Evolutionary conservation across 2,888 invertebrate species (phyloP), one percentile per base, ranked within the genome.

Genomic region (Epinotia nisella): DNA sequence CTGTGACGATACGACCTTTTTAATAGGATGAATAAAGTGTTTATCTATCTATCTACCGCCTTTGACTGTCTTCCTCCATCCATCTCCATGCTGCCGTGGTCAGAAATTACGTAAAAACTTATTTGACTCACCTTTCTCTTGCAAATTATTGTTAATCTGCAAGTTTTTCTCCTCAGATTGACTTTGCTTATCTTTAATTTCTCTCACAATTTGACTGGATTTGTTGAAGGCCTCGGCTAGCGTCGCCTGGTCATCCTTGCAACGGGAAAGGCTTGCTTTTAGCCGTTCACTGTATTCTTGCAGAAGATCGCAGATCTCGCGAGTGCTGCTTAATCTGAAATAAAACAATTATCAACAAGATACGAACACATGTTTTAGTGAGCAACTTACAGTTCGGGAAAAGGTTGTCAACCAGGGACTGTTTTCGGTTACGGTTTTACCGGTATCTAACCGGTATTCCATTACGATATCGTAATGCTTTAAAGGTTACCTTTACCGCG

Each of bases 241-340:
- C 66, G 84, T 82, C 4, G 76, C 81, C 77, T 87, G 86, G 82
- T 90, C 90, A 1, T 78, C 80, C 51, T 84, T 82, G 78, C 84
- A 83, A 49, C 90, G 86, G 15, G 84, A 80, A 68, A 90, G 77
- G 13, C 87, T 81, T 45, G 83, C 83, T 51, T 87, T 87, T 64
- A 91, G 81, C 1, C 88, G 81, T 74, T 79, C 83, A 75, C 81
- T 80, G 78, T 86, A 83, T 60, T 87, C 84, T 74, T 89, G 85
- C 41, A 92, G 80, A 65, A 84, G 88, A 71, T 84, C 86, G 79
- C 89, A 87, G n/a, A 90, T 85, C 73, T 82, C 84, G 41, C 90
- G 89, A 51, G 89, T 83, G 75, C 85, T 83, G 62, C 65, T 79
- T 21, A 89, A 60, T 66, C 87, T 87, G n/a, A n/a, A n/a, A n/a